Evolutionary conservation across 2,888 invertebrate species (phyloP).

Genomic region (Dryococelus australis): DNA sequence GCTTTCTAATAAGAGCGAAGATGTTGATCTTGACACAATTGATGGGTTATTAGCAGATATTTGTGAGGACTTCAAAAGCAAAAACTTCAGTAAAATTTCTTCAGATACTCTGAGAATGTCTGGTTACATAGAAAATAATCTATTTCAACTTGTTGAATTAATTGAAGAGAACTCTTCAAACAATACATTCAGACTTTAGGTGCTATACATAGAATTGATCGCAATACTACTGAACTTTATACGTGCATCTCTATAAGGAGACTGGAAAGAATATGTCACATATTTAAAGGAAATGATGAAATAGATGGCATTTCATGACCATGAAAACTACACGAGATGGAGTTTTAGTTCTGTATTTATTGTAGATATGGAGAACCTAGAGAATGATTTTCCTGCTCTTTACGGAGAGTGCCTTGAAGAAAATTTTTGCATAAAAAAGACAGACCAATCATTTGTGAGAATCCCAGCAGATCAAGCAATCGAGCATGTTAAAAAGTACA

Average conservation of each 20-base stretch:
- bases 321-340: neutral
- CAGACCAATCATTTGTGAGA: too few relatives aligned
- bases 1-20: constrained; percentile 13
- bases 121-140: neutral
- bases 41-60: neutral
- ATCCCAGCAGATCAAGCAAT: too few relatives aligned
- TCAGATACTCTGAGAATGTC: neutral
- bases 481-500: too few relatives aligned
- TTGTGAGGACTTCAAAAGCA: too few relatives aligned
- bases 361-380: too few relatives aligned
- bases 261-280: neutral
- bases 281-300: constrained; percentile 1
- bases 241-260: neutral
- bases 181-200: neutral
- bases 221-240: neutral
- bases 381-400: too few relatives aligned
- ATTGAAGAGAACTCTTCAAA: neutral
- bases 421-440: too few relatives aligned
- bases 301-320: neutral
- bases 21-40: neutral
- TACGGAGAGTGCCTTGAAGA: too few relatives aligned
- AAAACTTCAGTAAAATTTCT: neutral
- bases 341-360: neutral
- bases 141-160: neutral
- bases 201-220: neutral